These are phyloP conservation scores for Ochlodes sylvanus DNA, from an alignment of 2,888 invertebrate species.

Conservation along the genomic window DNA sequence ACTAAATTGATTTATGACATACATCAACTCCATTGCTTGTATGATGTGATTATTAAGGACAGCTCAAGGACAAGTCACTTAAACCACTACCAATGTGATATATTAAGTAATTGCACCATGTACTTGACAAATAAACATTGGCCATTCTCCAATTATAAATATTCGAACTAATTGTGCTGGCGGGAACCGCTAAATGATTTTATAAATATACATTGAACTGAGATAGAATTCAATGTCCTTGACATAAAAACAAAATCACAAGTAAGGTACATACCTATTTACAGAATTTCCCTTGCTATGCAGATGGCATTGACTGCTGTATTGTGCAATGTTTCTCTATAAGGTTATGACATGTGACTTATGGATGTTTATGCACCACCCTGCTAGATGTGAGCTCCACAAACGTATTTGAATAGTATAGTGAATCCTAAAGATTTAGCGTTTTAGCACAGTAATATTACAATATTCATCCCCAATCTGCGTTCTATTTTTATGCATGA, in stretches of 20 bases:
- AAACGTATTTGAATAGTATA: not conserved
- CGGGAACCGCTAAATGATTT: conserved; percentile 16
- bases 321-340: no score
- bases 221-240: conserved; percentile 5
- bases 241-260: not conserved
- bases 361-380: no score
- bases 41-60: not conserved
- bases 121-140: conserved; percentile 58
- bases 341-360: no score
- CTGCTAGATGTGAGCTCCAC: no score
- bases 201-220: conserved; percentile 35
- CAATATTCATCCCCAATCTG: not conserved
- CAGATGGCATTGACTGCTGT: no score
- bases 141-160: conserved; percentile 65
- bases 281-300: not conserved
- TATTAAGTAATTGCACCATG: conserved; percentile 55
- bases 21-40: not conserved
- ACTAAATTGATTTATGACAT: not conserved
- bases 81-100: conserved; percentile 5
- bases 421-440: no score
- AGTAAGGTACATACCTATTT: not conserved
- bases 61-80: conserved; percentile 17
- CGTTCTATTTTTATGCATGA: not conserved
- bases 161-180: conserved; percentile 52
- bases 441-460: no score